A percentile compares a stretch with the other conserved stretches of the same genome.
These are phyloP conservation scores for Montipora sp. DNA, from an alignment of 64 coral and sea anemone genomes.

Conservation along the genomic window DNA sequence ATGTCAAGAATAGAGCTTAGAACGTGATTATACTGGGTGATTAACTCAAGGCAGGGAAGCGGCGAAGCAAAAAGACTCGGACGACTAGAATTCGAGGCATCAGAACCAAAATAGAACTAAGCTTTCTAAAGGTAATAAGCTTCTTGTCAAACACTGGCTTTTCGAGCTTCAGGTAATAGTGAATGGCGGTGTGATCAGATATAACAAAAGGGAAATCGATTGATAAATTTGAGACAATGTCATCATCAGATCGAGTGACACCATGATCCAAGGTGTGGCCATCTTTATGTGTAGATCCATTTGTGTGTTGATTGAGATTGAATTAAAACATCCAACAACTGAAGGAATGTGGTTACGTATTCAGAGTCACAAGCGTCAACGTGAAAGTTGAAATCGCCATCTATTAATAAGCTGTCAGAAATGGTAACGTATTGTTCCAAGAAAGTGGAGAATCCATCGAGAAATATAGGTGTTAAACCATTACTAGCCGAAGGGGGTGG, in stretches of 20 bases:
- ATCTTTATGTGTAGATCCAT: too few species aligned
- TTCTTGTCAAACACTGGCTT: constrained; percentile 20
- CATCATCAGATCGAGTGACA: constrained; percentile 1
- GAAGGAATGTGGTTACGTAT: too few species aligned
- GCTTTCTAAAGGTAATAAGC: constrained; percentile 20
- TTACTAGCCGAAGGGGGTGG: too few species aligned
- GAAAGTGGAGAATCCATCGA: too few species aligned
- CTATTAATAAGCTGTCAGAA: too few species aligned
- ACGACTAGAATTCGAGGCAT: constrained; percentile 27
- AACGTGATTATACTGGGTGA: constrained; percentile 1
- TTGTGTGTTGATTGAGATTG: not conserved
- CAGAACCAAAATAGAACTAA: constrained; percentile 24
- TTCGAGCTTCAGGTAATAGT: constrained; percentile 24
- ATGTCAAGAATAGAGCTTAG: not conserved
- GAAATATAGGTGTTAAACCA: too few species aligned
- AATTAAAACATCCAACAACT: not conserved
- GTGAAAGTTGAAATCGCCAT: too few species aligned
- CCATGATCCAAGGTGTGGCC: not conserved
- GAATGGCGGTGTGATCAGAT: not conserved
- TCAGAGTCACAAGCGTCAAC: too few species aligned
- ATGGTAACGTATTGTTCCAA: too few species aligned
- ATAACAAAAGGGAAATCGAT: too few species aligned
- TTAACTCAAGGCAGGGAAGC: constrained; percentile 3
- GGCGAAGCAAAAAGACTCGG: not conserved
- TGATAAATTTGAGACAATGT: not conserved